These are phyloP conservation scores for Ceratina australensis DNA, from an alignment of 1,140 invertebrate species.

Conservation along the genomic window DNA sequence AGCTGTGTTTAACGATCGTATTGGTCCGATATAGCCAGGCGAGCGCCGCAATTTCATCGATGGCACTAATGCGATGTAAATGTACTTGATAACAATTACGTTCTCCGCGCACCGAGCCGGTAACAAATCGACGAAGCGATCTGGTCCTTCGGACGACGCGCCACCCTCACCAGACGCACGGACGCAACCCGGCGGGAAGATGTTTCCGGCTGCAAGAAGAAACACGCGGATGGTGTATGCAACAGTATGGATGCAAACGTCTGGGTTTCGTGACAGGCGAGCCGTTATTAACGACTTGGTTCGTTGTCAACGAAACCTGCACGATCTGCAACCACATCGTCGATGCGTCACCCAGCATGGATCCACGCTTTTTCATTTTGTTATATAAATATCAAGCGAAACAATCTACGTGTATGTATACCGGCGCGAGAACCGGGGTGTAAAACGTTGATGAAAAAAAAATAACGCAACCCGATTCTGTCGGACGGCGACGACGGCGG, in stretches of 20 bases:
- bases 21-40: constrained; percentile 40
- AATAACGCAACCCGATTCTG: constrained; percentile 6
- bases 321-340: constrained; percentile 83
- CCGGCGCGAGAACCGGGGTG: background rate
- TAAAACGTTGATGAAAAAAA: background rate
- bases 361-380: constrained; percentile 17
- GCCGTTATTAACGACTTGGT: constrained; percentile 85
- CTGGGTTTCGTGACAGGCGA: constrained; percentile 90
- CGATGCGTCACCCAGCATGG: constrained; percentile 43
- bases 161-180: background rate
- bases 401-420: background rate
- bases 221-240: constrained; percentile 26
- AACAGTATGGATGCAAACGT: constrained; percentile 76
- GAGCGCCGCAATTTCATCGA: constrained; percentile 52
- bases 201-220: constrained; percentile 12
- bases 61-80: constrained; percentile 58
- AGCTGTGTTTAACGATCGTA: constrained; percentile 55
- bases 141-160: background rate
- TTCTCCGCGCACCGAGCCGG: background rate
- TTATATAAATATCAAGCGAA: constrained; percentile 30
- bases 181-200: background rate
- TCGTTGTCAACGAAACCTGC: constrained; percentile 96
- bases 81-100: constrained; percentile 62
- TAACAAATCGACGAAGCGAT: background rate
- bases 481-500: background rate